These are phyloP conservation scores for Chironomus tentans DNA, from an alignment of 2,888 invertebrate genomes.

Conservation along the genomic window DNA sequence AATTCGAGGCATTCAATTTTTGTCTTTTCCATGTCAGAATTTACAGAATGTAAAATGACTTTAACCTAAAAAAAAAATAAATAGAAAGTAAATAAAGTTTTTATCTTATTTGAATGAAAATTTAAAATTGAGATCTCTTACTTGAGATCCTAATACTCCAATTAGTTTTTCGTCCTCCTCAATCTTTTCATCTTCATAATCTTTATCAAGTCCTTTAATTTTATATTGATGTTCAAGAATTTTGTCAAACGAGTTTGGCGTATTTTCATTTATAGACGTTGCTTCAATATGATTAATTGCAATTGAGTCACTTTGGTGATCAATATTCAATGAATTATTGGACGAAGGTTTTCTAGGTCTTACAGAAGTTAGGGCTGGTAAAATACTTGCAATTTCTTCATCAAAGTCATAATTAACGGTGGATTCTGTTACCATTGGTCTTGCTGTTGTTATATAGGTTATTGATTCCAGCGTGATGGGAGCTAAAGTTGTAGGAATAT, in stretches of 20 bases:
- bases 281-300: background rate
- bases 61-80: conserved; percentile 35
- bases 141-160: conserved; percentile 23
- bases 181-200: background rate
- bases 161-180: conserved; percentile 13
- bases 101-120: background rate
- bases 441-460: background rate
- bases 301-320: background rate
- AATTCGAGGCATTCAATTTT: conserved; percentile 77
- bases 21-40: conserved; percentile 34
- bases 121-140: background rate
- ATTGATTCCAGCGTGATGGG: background rate
- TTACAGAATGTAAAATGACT: conserved; percentile 54
- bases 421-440: background rate
- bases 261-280: background rate
- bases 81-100: background rate
- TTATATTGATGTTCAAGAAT: conserved; percentile 19
- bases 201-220: conserved; percentile 6
- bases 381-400: conserved; percentile 11
- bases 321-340: background rate
- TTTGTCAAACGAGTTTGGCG: background rate
- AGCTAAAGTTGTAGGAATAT: background rate
- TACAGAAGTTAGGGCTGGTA: conserved; percentile 7
- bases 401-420: background rate
- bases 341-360: background rate